phyloP scores from a whole-genome alignment of 2,888 invertebrate genomes.

The Caenorhabditis becei region DNA sequence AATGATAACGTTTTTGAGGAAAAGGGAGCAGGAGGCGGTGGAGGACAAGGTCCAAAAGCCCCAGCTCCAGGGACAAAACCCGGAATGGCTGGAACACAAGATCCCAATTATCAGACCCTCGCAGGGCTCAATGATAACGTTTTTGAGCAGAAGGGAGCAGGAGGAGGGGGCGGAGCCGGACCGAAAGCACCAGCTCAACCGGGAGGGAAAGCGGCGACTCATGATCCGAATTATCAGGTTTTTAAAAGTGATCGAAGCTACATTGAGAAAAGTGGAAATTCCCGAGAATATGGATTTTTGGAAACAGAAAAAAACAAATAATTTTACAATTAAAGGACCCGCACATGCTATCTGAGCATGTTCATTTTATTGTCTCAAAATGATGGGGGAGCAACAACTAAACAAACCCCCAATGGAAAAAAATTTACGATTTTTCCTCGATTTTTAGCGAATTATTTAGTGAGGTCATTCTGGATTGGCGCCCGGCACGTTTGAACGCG shows the following conservation, averaged over 20 bases:
- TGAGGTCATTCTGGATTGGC: too few species aligned
- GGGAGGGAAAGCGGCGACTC: background rate
- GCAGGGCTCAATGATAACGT: conserved; percentile 46
- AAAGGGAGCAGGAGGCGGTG: conserved; percentile 13
- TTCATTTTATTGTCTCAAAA: too few species aligned
- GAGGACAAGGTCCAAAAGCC: background rate
- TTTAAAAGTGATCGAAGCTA: background rate
- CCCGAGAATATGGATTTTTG: too few species aligned
- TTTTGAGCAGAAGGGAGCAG: conserved; percentile 23
- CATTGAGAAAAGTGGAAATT: background rate
- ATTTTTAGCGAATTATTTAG: too few species aligned
- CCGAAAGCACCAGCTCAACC: background rate
- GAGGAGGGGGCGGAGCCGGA: conserved; percentile 24
- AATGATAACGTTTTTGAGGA: conserved; percentile 36
- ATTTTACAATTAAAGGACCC: too few species aligned
- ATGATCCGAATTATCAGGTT: conserved; percentile 18
- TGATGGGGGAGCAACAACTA: too few species aligned
- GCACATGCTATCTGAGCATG: too few species aligned
- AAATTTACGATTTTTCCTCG: too few species aligned
- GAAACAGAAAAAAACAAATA: too few species aligned
- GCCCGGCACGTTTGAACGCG: too few species aligned
- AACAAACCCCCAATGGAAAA: too few species aligned
- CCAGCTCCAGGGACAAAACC: conserved; percentile 19
- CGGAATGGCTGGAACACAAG: conserved; percentile 55
- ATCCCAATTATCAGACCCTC: conserved; percentile 61